Evolutionary conservation across 2,888 invertebrate genomes (phyloP).

Genomic region (Heliconius erato): DNA sequence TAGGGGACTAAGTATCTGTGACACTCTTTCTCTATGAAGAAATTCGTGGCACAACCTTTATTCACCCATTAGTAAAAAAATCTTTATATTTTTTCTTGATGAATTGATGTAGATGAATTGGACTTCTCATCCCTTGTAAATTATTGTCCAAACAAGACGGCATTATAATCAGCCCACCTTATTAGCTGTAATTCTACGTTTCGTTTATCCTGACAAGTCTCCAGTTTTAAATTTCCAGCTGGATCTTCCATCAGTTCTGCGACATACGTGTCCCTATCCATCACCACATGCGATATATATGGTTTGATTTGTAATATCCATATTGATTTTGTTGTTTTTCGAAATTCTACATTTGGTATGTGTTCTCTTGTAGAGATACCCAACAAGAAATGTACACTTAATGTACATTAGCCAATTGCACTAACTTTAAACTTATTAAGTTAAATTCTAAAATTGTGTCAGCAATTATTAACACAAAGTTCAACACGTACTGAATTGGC

Average conservation of each 20-base stretch:
- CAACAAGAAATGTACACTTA: neutral
- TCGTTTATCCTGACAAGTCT: neutral
- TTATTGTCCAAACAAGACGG: too few species aligned
- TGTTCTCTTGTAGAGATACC: neutral
- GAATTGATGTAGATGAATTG: neutral
- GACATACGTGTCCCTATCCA: neutral
- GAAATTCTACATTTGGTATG: neutral
- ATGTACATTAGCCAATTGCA: too few species aligned
- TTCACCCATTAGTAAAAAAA: neutral
- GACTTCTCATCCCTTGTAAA: neutral
- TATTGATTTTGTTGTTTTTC: neutral
- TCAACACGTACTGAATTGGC: neutral
- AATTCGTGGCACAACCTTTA: neutral
- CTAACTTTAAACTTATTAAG: neutral
- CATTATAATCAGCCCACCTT: too few species aligned
- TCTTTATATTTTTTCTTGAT: neutral
- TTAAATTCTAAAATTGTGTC: neutral
- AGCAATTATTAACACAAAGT: slow-evolving; percentile 16
- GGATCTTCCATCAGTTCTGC: neutral
- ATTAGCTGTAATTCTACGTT: neutral
- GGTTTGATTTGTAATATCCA: neutral
- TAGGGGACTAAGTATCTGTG: too few species aligned
- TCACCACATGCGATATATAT: too few species aligned
- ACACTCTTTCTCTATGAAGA: too few species aligned
- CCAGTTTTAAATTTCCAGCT: neutral